A percentile compares a stretch with the other conserved stretches of the same genome.
phyloP scores from a whole-genome alignment of 2,888 invertebrate genomes.

The Amaurobius ferox region DNA sequence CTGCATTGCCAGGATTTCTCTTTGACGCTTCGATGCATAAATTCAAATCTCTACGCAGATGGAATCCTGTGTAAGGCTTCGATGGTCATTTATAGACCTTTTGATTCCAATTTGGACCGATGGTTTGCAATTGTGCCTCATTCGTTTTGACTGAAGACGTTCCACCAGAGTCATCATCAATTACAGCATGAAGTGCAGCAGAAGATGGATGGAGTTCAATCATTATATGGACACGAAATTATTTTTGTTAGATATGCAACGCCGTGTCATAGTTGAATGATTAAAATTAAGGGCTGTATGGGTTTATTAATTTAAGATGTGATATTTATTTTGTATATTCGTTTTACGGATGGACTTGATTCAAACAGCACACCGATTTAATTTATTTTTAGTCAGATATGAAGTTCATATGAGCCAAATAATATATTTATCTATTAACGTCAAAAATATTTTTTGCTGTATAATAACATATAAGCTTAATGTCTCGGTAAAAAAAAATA shows the following conservation, averaged over 20 bases:
- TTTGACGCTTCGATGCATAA: conserved; percentile 4
- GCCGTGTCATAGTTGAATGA: background rate
- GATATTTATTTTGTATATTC: too few species aligned
- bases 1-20: conserved; percentile 8
- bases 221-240: background rate
- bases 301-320: too few species aligned
- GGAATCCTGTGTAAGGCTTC: background rate
- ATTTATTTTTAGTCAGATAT: too few species aligned
- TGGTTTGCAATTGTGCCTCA: background rate
- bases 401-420: too few species aligned
- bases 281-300: background rate
- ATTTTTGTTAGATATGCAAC: background rate
- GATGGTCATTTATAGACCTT: background rate
- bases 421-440: too few species aligned
- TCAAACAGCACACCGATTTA: too few species aligned
- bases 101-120: background rate
- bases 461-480: too few species aligned
- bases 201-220: background rate
- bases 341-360: too few species aligned
- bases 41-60: background rate
- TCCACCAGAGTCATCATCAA: background rate
- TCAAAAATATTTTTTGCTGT: too few species aligned
- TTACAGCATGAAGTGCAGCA: background rate
- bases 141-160: background rate
- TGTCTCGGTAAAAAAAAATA: too few species aligned